A percentile compares a stretch with the other conserved stretches of the same genome.
These are phyloP conservation scores for Platichthys flesus DNA, from an alignment of 2,113 vertebrate genomes.

Conservation along the genomic window DNA sequence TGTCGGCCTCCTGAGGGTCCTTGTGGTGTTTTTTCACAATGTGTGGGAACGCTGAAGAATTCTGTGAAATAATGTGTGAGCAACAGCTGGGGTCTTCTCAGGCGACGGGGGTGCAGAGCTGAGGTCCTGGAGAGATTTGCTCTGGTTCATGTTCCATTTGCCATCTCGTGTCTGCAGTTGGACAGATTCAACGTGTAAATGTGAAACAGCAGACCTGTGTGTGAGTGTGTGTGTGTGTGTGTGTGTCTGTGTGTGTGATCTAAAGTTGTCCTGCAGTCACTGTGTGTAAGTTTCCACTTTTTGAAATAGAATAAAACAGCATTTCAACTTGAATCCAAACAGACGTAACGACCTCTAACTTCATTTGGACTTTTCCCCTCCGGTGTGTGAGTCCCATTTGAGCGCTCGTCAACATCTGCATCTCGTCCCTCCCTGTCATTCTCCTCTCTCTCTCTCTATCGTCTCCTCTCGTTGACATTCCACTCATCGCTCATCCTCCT, in stretches of 20 bases:
- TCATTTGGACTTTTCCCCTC: neutral
- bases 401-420: neutral
- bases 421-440: neutral
- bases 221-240: too few relatives aligned
- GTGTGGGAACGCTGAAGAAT: conserved; percentile 76
- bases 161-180: neutral
- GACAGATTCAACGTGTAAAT: neutral
- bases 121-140: conserved; percentile 19
- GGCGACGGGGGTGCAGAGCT: conserved; percentile 5
- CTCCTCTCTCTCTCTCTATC: conserved; percentile 27
- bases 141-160: conserved; percentile 30
- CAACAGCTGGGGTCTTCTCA: conserved; percentile 62
- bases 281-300: too few relatives aligned
- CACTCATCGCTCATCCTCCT: conserved; percentile 51
- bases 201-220: neutral
- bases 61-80: conserved; percentile 63
- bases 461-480: conserved; percentile 52
- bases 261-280: too few relatives aligned
- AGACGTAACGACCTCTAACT: too few relatives aligned
- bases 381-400: neutral
- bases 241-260: too few relatives aligned
- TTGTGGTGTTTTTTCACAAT: conserved; percentile 61
- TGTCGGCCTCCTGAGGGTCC: conserved; percentile 62
- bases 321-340: too few relatives aligned
- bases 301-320: too few relatives aligned